Evolutionary conservation across 1,140 invertebrate genomes (phyloP), one percentile per base, ranked within the genome.

Genomic region (Stegodyphus dumicola): DNA sequence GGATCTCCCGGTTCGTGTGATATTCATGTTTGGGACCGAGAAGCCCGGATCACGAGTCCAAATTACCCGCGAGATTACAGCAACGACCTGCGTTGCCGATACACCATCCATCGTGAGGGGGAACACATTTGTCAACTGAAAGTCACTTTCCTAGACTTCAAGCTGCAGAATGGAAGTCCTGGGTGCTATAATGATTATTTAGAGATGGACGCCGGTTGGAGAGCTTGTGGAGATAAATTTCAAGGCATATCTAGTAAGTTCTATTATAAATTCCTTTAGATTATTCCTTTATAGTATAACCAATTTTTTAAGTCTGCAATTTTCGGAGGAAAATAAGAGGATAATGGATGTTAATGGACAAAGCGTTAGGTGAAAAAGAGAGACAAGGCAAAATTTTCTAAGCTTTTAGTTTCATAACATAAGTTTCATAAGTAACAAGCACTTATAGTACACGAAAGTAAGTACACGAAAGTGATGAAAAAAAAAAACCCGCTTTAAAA

Each of bases 111-210:
- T 60, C 77, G 84, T 0, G 49, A 74, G 1, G 67, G 70, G 5
- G 71, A 85, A 7, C 65, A 87, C 18, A 85, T 89, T 10, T 89
- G 88, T 53, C 80, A 87, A 77, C 64, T 89, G n/a, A 87, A 88
- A 54, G 77, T 89, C 0, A 88, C 69, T 48, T 89, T 87, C 51
- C 17, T 81, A 0, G 87, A 88, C 17, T 88, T 89, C 77, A 81
- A 86, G 13, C 15, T 88, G 9, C 85, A 89, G 80, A 67, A 73
- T 48, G 64, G 70, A 7, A 80, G 78, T 53, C 70, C 77, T 17
- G 75, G 80, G 33, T 86, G 87, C 51, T 85, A 80, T 51, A 75
- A 78, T 33, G 88, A 89, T 77, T 88, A 87, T 80, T 60, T 89
- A 5, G 86, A 87, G 53, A 77, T 89, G 65, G 88, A 88, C 70